These are phyloP conservation scores for Tortrix viridana DNA, from an alignment of 2,888 invertebrate genomes.

Conservation along the genomic window DNA sequence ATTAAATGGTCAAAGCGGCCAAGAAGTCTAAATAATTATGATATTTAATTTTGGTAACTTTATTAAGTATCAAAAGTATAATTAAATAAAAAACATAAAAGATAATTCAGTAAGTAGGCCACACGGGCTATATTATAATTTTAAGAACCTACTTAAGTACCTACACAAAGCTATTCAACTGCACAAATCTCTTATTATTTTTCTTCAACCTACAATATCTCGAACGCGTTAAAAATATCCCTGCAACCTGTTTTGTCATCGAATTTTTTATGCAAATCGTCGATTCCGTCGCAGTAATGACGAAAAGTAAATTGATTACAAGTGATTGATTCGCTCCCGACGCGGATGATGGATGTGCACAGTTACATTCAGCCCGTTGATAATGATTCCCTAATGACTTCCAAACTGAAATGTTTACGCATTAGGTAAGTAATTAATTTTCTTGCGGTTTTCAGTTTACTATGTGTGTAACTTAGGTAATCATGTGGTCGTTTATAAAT, in stretches of 20 bases:
- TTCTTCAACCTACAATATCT: not conserved
- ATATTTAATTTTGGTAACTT: too few species aligned
- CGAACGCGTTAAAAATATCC: conserved; percentile 2
- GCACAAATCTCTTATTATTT: too few species aligned
- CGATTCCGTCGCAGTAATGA: conserved; percentile 24
- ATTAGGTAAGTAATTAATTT: conserved; percentile 28
- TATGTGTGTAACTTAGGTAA: not conserved
- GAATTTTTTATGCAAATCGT: conserved; percentile 33
- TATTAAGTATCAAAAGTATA: too few species aligned
- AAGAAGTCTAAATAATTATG: too few species aligned
- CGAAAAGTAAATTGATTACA: conserved; percentile 73
- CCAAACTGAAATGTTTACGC: conserved; percentile 34
- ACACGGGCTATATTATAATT: too few species aligned
- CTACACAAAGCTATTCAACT: not conserved
- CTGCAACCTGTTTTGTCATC: conserved; percentile 8
- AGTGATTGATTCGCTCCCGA: conserved; percentile 66
- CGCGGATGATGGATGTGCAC: conserved; percentile 57
- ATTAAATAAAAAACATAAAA: too few species aligned
- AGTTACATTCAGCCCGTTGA: conserved; percentile 32
- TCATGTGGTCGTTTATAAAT: too few species aligned
- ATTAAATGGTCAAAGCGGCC: too few species aligned
- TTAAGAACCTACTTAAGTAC: too few species aligned
- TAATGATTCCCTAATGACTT: conserved; percentile 24
- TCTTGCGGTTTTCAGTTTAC: not conserved
- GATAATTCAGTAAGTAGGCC: too few species aligned